Conservation (phyloP, 1,140 invertebrate genomes). For the Bilobella aurantiaca region DNA sequence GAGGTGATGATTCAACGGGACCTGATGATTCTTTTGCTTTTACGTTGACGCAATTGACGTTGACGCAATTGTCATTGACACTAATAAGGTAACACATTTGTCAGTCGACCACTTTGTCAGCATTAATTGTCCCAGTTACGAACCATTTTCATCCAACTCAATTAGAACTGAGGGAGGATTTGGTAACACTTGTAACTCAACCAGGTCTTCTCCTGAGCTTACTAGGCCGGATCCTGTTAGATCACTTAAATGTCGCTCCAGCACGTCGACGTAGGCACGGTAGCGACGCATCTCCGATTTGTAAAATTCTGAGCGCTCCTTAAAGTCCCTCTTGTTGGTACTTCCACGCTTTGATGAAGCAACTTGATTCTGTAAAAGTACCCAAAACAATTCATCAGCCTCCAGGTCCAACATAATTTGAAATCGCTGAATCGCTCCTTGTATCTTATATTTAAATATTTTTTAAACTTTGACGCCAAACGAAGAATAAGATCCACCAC, state of each 20-base stretch:
- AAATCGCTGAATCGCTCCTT: too few relatives aligned
- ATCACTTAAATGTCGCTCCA: constrained; percentile 23
- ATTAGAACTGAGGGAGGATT: constrained; percentile 30
- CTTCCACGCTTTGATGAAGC: neutral
- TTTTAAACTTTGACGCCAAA: too few relatives aligned
- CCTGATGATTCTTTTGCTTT: too few relatives aligned
- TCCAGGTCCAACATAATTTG: too few relatives aligned
- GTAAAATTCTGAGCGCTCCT: constrained; percentile 25
- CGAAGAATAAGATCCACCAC: too few relatives aligned
- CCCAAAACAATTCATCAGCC: constrained; percentile 10
- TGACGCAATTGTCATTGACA: too few relatives aligned
- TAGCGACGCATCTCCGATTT: constrained; percentile 30
- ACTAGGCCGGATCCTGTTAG: constrained; percentile 9
- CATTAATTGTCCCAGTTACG: too few relatives aligned
- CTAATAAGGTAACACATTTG: too few relatives aligned
- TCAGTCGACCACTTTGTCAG: too few relatives aligned
- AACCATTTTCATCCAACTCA: constrained; percentile 25
- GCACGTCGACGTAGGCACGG: constrained; percentile 23
- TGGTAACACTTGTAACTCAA: constrained; percentile 30
- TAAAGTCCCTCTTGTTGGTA: constrained; percentile 15
- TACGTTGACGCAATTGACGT: too few relatives aligned
- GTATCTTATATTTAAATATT: too few relatives aligned
- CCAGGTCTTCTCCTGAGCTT: constrained; percentile 16
- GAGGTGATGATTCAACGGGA: too few relatives aligned
- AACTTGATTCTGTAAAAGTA: constrained; percentile 21